Evolutionary conservation across 2,113 vertebrate species (phyloP).

Genomic region (Tragelaphus imberbis): DNA sequence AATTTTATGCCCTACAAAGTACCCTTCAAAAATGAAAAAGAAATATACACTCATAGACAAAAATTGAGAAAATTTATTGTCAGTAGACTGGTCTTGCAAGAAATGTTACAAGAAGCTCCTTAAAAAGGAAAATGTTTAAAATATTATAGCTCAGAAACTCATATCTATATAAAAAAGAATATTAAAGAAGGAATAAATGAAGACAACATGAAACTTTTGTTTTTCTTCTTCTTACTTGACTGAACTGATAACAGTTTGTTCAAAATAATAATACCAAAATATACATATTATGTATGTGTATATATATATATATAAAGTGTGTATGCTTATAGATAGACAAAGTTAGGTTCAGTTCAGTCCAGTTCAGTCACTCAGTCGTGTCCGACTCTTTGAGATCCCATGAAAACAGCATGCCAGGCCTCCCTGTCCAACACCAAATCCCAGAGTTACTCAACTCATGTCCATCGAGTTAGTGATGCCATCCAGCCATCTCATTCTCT

Average conservation of each 20-base stretch:
- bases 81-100: not conserved
- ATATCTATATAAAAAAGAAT: not conserved
- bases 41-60: not conserved
- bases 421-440: no score
- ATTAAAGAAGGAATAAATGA: not conserved
- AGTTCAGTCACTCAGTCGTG: no score
- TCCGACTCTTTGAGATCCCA: no score
- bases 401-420: no score
- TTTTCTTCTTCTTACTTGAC: not conserved
- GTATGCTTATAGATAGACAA: not conserved
- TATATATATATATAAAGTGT: not conserved
- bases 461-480: no score
- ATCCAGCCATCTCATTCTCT: no score
- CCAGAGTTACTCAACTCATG: no score
- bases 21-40: not conserved
- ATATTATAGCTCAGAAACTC: not conserved
- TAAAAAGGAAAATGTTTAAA: not conserved
- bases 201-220: not conserved
- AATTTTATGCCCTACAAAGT: not conserved
- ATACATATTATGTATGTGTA: rapidly evolving
- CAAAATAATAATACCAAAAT: not conserved
- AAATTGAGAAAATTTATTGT: not conserved
- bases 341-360: not conserved
- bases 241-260: not conserved
- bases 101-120: not conserved